Percentiles rank a stretch among this genome's conserved stretches.
Conservation (phyloP, 2,113 vertebrate species). For the Addax nasomaculatus region DNA sequence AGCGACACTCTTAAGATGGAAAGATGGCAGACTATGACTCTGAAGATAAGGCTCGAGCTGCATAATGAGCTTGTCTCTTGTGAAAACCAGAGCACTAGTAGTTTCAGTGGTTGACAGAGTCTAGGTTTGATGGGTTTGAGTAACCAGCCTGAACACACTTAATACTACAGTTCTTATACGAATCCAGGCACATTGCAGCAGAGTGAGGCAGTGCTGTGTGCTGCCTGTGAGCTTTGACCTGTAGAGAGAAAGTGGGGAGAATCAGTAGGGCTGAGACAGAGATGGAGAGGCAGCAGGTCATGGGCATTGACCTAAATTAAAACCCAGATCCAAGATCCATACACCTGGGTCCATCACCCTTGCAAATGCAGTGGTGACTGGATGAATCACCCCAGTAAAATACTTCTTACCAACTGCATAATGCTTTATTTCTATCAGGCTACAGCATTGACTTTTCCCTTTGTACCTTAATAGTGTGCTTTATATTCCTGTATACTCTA, state of each 20-base stretch:
- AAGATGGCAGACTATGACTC: background rate
- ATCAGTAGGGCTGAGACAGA: background rate
- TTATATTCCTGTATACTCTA: background rate
- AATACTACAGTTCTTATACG: background rate
- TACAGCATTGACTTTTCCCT: background rate
- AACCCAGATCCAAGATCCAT: background rate
- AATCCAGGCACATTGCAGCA: background rate
- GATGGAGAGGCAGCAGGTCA: background rate
- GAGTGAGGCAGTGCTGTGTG: background rate
- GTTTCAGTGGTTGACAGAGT: background rate
- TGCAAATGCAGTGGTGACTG: too few relatives aligned
- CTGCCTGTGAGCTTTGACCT: too few relatives aligned
- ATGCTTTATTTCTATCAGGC: background rate
- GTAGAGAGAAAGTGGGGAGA: background rate
- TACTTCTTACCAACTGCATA: background rate
- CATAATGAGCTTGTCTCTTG: background rate
- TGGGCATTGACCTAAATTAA: background rate
- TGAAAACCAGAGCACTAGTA: background rate
- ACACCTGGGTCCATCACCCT: background rate
- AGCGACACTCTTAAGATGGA: background rate
- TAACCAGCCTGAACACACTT: background rate
- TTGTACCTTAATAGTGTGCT: background rate
- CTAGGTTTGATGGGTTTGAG: background rate
- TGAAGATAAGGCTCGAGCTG: background rate
- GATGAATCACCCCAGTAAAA: background rate